Conservation (phyloP, 2,888 invertebrate species). For the Erpobdella octoculata region DNA sequence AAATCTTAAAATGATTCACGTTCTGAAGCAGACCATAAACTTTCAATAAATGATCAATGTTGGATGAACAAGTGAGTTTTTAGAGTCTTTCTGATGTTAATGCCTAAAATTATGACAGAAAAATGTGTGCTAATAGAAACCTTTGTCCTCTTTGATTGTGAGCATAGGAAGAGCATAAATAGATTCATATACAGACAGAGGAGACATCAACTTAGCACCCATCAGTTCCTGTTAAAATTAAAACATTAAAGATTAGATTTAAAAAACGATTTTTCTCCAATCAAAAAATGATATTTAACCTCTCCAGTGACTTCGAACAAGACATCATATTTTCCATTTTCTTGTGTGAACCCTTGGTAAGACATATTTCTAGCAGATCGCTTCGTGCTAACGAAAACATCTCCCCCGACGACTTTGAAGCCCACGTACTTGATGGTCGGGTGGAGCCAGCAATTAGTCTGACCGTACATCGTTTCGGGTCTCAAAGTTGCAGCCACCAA, state of each 20-base stretch:
- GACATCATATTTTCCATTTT: slow-evolving; percentile 69
- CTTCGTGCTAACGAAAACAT: slow-evolving; percentile 77
- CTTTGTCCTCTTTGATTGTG: slow-evolving; percentile 93
- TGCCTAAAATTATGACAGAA: not conserved
- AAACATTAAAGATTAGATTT: not conserved
- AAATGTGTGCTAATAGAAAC: slow-evolving; percentile 37
- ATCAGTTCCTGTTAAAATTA: slow-evolving; percentile 60
- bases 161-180: slow-evolving; percentile 94
- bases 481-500: slow-evolving; percentile 94
- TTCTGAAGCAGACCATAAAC: not conserved
- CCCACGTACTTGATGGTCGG: slow-evolving; percentile 90
- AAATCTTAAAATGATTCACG: not conserved
- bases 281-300: slow-evolving; percentile 38
- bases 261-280: not conserved
- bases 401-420: slow-evolving; percentile 61
- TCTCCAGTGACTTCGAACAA: slow-evolving; percentile 56
- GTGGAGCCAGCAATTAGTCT: slow-evolving; percentile 96
- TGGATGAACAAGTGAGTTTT: no score
- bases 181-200: slow-evolving; percentile 70
- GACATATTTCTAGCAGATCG: slow-evolving; percentile 90
- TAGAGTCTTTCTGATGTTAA: no score
- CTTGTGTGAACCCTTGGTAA: slow-evolving; percentile 60
- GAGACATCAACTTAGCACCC: slow-evolving; percentile 75
- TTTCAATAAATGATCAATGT: no score
- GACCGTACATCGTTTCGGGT: slow-evolving; percentile 99